A percentile compares a stretch with the other conserved stretches of the same genome.
Conservation (phyloP, 2,888 invertebrate genomes). For the Phorcus lineatus region DNA sequence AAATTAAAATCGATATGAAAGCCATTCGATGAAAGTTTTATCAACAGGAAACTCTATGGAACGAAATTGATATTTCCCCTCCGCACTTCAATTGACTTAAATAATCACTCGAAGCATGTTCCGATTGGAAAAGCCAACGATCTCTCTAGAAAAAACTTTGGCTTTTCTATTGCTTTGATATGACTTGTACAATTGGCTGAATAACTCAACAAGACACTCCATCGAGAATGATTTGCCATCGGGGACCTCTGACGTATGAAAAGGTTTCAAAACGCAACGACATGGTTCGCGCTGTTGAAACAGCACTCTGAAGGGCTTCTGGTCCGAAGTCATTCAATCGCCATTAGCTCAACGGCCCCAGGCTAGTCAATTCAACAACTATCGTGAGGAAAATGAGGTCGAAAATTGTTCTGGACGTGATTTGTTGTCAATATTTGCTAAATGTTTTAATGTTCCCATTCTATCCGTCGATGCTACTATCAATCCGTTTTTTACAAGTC, state of each 20-base stretch:
- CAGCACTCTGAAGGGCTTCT: neutral
- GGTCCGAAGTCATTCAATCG: neutral
- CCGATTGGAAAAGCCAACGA: neutral
- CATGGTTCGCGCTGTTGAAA: neutral
- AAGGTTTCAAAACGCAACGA: neutral
- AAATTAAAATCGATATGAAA: constrained; percentile 11
- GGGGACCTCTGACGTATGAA: neutral
- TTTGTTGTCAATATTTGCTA: neutral
- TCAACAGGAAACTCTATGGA: neutral
- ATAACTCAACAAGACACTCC: neutral
- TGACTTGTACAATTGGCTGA: neutral
- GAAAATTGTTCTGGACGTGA: neutral
- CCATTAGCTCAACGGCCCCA: neutral
- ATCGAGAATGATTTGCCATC: neutral
- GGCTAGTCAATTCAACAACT: neutral
- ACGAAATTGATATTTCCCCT: constrained; percentile 2
- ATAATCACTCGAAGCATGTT: neutral
- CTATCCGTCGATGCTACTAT: no score
- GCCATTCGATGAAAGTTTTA: constrained; percentile 10
- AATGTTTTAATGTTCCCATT: no score
- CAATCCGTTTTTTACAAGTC: no score
- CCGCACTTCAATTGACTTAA: neutral
- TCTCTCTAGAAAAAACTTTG: neutral
- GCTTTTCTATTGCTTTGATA: neutral
- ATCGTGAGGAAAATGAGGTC: neutral